Percentiles rank a stretch among this genome's conserved stretches.
phyloP scores from a whole-genome alignment of 2,797 vertebrate species.

The Alectoris magna region DNA sequence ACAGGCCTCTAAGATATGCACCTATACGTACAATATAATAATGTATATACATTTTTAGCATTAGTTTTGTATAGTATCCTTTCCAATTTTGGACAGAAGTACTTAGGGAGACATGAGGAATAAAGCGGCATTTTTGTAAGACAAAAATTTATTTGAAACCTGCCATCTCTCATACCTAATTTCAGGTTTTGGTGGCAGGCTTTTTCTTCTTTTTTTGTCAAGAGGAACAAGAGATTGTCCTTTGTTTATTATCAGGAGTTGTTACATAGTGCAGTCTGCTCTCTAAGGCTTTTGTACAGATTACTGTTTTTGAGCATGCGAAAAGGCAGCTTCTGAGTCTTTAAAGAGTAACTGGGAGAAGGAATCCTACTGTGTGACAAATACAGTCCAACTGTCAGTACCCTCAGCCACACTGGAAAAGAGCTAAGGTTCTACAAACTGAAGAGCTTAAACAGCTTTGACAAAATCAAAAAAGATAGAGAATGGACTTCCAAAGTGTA shows the following conservation, averaged over 20 bases:
- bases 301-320: background rate
- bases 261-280: background rate
- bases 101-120: background rate
- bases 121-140: background rate
- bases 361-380: background rate
- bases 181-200: background rate
- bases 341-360: background rate
- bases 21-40: background rate
- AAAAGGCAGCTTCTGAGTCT: background rate
- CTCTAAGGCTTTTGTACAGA: background rate
- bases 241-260: background rate
- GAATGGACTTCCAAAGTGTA: background rate
- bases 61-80: background rate
- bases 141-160: background rate
- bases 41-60: background rate
- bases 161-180: background rate
- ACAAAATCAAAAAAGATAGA: background rate
- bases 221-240: background rate
- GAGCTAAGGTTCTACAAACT: background rate
- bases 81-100: background rate
- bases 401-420: background rate
- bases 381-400: background rate
- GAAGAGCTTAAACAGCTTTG: background rate
- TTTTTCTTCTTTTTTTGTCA: background rate
- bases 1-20: background rate